phyloP scores from a whole-genome alignment of 2,113 vertebrate genomes.

The Felis chaus region DNA sequence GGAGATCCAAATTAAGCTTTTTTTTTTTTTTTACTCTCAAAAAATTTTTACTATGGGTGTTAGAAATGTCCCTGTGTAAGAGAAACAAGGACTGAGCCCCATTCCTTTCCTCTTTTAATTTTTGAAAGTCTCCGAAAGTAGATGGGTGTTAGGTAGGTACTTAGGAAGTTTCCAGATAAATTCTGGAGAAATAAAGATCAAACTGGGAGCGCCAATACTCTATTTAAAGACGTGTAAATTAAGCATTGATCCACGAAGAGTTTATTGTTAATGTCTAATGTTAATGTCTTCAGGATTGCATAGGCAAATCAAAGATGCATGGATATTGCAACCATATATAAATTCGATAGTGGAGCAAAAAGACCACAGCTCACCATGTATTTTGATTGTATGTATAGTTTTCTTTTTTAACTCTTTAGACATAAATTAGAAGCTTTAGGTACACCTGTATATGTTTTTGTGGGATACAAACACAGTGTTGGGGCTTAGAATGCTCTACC shows the following conservation, averaged over 20 bases:
- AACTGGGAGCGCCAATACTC: neutral
- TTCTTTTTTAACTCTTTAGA: neutral
- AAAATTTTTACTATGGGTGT: neutral
- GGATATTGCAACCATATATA: neutral
- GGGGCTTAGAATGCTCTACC: neutral
- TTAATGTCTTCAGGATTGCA: slow-evolving; percentile 6
- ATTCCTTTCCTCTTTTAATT: neutral
- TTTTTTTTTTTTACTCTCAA: neutral
- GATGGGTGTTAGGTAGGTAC: neutral
- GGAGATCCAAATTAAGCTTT: neutral
- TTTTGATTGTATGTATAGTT: neutral
- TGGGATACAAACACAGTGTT: neutral
- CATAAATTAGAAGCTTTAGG: slow-evolving; percentile 29
- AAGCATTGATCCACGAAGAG: slow-evolving; percentile 61
- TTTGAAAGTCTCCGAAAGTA: slow-evolving; percentile 10
- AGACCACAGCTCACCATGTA: neutral
- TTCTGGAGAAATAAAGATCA: slow-evolving; percentile 43
- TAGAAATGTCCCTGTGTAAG: neutral
- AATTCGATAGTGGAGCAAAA: neutral
- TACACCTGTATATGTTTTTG: neutral
- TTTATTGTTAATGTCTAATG: slow-evolving; percentile 59
- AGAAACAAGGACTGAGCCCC: neutral
- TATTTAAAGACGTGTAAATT: slow-evolving; percentile 69
- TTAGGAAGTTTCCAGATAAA: neutral
- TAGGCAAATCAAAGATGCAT: neutral